Base-by-base conservation (phyloP, 2,797 vertebrate species). In the Furcifer pardalis region DNA sequence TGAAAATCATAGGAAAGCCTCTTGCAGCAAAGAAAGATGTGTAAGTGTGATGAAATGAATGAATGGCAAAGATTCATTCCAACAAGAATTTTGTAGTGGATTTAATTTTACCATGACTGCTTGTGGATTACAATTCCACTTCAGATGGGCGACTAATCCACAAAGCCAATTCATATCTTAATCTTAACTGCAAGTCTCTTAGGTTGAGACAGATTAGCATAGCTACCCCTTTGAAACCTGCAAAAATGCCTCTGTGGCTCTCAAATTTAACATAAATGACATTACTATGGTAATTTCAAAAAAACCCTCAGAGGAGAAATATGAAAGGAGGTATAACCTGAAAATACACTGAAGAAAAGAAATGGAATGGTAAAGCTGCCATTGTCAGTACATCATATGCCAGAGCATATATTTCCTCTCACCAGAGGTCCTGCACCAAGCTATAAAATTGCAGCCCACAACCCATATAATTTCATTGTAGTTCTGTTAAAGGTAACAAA, bases 381-480 rank as follows among this genome's bases (percentile, higher is more conserved):
- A 42, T 7, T 10, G n/a, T 35, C 9, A 66, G 37, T 17, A 21
- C 19, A 37, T 52, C 42, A 17, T 62, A 59, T 30, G 6, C 15
- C 32, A 1, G 46, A 12, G 12, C 25, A 37, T 21, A 35, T 17
- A 59, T 59, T 76, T 76, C 30, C 62, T 25, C 46, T 23, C n/a
- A 30, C 37, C 30, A 40, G n/a, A 69, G 62, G n/a, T n/a, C 63
- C 63, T 21, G n/a, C 27, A 60, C 7, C 52, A 59, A 21, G 32
- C n/a, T 9, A 13, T 44, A 25, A 35, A n/a, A 42, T 40, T 60
- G 25, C 49, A 71, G n/a, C 13, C 32, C 66, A 60, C 25, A 46
- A 60, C 59, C 37, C 56, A 81, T 68, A 59, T 75, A 75, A n/a
- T 63, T 85, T 30, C 37, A 40, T 46, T 69, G 84, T 46, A 68